Conservation (phyloP, 2,797 vertebrate species). For the Hylomyscus alleni region DNA sequence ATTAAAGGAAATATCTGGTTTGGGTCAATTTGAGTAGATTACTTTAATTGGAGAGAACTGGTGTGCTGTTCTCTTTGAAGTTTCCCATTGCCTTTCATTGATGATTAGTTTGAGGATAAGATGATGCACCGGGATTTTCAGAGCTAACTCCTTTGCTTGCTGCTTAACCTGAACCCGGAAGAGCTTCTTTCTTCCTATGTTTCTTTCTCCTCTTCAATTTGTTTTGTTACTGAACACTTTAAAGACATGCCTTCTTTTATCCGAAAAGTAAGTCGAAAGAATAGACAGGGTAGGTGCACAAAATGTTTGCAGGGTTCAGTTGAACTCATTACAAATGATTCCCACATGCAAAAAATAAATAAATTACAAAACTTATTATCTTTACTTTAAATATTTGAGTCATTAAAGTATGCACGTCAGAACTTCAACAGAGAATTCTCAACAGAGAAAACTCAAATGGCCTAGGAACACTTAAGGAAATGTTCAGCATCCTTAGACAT, state of each 20-base stretch:
- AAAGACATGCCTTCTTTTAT: constrained; percentile 1
- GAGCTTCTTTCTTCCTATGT: not conserved
- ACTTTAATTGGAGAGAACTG: constrained; percentile 61
- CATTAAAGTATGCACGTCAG: not conserved
- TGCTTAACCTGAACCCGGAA: constrained; percentile 8
- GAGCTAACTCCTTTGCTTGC: constrained; percentile 38
- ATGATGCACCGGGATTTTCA: constrained; percentile 43
- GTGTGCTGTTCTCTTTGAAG: constrained; percentile 68
- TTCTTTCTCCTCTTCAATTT: not conserved
- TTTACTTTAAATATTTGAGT: not conserved
- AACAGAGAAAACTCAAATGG: not conserved
- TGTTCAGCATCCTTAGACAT: not conserved
- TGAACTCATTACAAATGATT: not conserved
- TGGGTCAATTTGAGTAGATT: constrained; percentile 53
- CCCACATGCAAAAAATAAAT: constrained; percentile 17
- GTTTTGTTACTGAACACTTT: constrained; percentile 27
- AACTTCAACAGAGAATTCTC: not conserved
- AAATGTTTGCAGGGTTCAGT: constrained; percentile 16
- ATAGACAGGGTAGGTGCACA: not conserved
- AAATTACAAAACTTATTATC: constrained; percentile 22
- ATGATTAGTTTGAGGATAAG: not conserved
- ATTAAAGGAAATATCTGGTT: constrained; percentile 75
- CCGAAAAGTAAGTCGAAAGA: not conserved
- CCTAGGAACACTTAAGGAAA: not conserved
- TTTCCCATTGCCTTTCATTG: constrained; percentile 56